Evolutionary conservation across 1,140 invertebrate genomes (phyloP).

Genomic region (Propsilocerus akamusi): DNA sequence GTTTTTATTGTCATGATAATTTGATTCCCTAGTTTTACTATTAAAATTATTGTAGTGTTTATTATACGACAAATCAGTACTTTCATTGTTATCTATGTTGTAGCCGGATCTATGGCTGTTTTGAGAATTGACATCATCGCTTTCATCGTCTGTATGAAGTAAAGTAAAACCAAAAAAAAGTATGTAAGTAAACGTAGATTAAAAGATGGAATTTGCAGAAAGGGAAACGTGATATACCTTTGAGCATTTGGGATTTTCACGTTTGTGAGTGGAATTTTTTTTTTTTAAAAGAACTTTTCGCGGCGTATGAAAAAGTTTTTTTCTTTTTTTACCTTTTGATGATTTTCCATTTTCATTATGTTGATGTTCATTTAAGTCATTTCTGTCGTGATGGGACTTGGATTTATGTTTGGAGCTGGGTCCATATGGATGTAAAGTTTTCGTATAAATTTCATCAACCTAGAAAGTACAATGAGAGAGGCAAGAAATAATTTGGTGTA

Average conservation of each 20-base stretch:
- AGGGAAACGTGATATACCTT: no score
- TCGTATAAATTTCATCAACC: constrained; percentile 1
- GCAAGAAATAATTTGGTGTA: no score
- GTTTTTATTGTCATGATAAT: background rate
- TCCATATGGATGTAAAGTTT: background rate
- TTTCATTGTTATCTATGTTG: background rate
- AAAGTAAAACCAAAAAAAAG: no score
- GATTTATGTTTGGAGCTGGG: background rate
- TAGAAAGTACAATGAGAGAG: background rate
- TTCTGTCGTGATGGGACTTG: constrained; percentile 1
- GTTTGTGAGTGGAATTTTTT: no score
- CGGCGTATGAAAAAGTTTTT: no score
- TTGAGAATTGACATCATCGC: background rate
- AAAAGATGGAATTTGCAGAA: no score
- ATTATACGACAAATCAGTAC: background rate
- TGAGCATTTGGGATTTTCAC: no score
- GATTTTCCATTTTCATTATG: background rate
- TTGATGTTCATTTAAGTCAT: constrained; percentile 1
- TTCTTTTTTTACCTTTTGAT: no score
- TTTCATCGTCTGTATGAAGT: background rate
- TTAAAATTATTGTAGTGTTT: constrained; percentile 1
- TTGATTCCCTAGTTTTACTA: constrained; percentile 3
- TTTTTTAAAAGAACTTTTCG: no score
- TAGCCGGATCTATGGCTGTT: background rate
- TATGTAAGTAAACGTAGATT: no score